Base-by-base conservation (phyloP, 2,888 invertebrate genomes). In the Cataglyphis altisquamis region DNA sequence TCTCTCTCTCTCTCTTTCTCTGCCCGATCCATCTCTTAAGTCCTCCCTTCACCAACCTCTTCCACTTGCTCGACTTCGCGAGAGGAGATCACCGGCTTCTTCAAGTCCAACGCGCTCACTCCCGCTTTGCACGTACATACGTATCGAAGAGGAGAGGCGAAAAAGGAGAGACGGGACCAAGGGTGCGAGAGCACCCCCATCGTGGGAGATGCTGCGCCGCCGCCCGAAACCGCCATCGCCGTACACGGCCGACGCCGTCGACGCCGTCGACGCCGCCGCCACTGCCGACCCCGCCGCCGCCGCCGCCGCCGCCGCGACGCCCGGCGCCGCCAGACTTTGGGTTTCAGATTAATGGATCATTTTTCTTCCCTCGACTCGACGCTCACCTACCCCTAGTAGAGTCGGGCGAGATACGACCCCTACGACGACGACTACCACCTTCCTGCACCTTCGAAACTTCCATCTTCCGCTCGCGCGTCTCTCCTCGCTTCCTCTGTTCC, bases 261-360 rank as follows among this genome's bases (percentile, higher is more conserved):
- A 70, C 88, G 84, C 85, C 85, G 90, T 83, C 90, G 87, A 83
- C 82, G 85, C 73, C 83, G 83, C 82, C 87, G 85, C 73, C 87
- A 72, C 68, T 36, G 6, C 32, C 32, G 32, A 36, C 77, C 57
- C 66, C 84, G 86, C 89, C 89, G 90, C 88, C 90, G 89, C 88
- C 88, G 87, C 87, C 84, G 90, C 88, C 84, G 94, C 93, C 94
- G 92, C 92, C 93, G 92, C 93, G 94, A 94, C 94, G 94, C 94
- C 95, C 96, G 97, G 97, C 97, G 97, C 97, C 97, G 96, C 96
- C 96, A 97, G 97, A 97, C 97, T 97, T 96, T 96, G 96, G 96
- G 95, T 95, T 95, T 96, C 96, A 97, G 97, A 97, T 97, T 97
- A 97, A 97, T 97, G 97, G 97, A 97, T 97, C 97, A 97, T 97